Evolutionary conservation across 2,797 vertebrate genomes (phyloP), one percentile per base, ranked within the genome.

Genomic region (Mycteria americana): DNA sequence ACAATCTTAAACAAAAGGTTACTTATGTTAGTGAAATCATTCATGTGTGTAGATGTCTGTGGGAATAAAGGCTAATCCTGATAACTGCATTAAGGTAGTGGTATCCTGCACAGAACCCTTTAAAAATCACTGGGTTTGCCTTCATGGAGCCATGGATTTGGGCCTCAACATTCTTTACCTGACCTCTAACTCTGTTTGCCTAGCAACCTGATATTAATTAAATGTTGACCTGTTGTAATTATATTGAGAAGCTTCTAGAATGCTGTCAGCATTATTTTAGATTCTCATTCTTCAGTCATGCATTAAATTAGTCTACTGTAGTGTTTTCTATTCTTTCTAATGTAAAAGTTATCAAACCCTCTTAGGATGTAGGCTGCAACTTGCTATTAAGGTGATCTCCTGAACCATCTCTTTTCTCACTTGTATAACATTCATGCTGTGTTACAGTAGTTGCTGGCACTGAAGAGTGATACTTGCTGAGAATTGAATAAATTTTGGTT

Each of bases 181-280:
- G 80, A 43, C 48, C 24, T 87, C 22, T 86, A 50, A 48, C 84
- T 92, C 65, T 92, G 15, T 91, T 93, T 94, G 72, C 50, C 27
- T 87, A 88, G 81, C 70, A 85, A 73, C 16, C 35, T 69, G 51
- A 7, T 79, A 85, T 69, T 89, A 95, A 81, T 78, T 78, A 35
- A 64, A 78, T 79, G 25, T 89, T 82, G 31, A 45, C 31, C 37
- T 83, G 30, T 76, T 89, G 19, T 39, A 19, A 33, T 57, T 67
- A 18, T 57, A 37, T 43, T 0, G 1, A 56, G 68, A 92, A 51
- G 60, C 23, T 77, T 91, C 59, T 87, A 8, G 35, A 91, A 82
- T 79, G 35, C 35, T 69, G 27, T 51, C 48, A 85, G 5, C 15
- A 14, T 89, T 69, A 81, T 83, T 93, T 94, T 60, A 72, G 25